Base-by-base conservation (phyloP, 2,888 invertebrate genomes). In the Drosophila paranaensis region DNA sequence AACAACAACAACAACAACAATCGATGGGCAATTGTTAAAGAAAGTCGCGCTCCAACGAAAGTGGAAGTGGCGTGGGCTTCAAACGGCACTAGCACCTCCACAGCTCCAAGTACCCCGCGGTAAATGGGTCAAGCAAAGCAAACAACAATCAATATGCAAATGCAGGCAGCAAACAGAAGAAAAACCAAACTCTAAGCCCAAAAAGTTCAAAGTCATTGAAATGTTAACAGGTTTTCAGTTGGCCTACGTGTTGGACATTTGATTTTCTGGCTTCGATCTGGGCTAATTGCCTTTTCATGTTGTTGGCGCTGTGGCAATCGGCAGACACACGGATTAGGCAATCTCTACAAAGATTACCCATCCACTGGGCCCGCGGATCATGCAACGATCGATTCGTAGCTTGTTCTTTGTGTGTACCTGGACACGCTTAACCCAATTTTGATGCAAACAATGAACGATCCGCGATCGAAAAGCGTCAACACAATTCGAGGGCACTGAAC, bases 401-500 rank as follows among this genome's bases (percentile, higher is more conserved):
- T 14, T 20, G 55, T 74, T 68, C 67, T 62, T 27, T 27, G 50
- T 51, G 30, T 45, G 60, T 64, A 71, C 58, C 68, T 86, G 66
- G 42, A 62, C 67, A 73, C 74, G 63, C 81, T 90, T 90, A 89
- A 90, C 89, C 90, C 74, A 90, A 75, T 82, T 89, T 73, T 71
- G 65, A 77, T 79, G 72, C 75, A 79, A 78, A 82, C 63, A 74
- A 40, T 67, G 43, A 30, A 37, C 39, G 57, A 30, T 42, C 57
- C 39, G 46, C 60, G 48, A 67, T 66, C 65, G 39, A 50, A 71
- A 46, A 68, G 65, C 65, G 61, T 65, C 90, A 88, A 84, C 87
- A 88, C 79, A 77, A 68, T 88, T 89, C 76, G 89, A 83, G 89
- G 89, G 71, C 89, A 89, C 75, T 90, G 89, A 89, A 89, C 89